Base-by-base conservation (phyloP, 2,113 vertebrate genomes). In the Amblyopsis rosae region DNA sequence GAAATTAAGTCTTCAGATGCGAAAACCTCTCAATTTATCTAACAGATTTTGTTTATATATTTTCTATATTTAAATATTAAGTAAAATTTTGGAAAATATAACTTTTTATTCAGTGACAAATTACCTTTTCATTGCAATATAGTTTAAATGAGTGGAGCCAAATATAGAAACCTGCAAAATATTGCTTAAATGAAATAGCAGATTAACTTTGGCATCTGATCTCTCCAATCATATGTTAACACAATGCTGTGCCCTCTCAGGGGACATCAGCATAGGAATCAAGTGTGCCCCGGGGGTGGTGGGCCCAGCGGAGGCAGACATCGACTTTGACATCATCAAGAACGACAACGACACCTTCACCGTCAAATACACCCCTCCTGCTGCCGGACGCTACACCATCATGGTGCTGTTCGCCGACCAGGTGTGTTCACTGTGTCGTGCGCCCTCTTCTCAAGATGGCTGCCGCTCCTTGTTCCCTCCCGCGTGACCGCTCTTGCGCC, bases 281-380 rank as follows among this genome's bases (percentile, higher is more conserved):
- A 98, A 98, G 80, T 97, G 96, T 0, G 95, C 95, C 8, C 95
- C 96, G 0, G 97, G 96, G 0, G 96, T 98, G 62, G 93, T 98
- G 63, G 96, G 96, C 1, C 96, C 96, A 0, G 86, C 91, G 0
- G 97, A 98, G 86, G 95, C 95, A 0, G 97, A 98, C 93, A 97
- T 98, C 0, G 97, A 98, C 82, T 98, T 98, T 0, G 96, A 98
- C 91, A 98, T 98, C 82, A 98, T 98, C 84, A 97, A 97, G 90
- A 98, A 98, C 0, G 96, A 98, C 91, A 98, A 98, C 0, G 96
- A 98, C 87, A 98, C 97, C 68, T 98, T 98, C 90, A 98, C 97
- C 0, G 97, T 98, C 81, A 97, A 97, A 83, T 98, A 98, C 92
- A 96, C 93, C 0, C 94, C 97, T 0, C 96, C 95, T 0, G 95